A percentile compares a stretch with the other conserved stretches of the same genome.
Evolutionary conservation across 2,797 vertebrate species (phyloP).

Genomic region (Labeo calbasu): DNA sequence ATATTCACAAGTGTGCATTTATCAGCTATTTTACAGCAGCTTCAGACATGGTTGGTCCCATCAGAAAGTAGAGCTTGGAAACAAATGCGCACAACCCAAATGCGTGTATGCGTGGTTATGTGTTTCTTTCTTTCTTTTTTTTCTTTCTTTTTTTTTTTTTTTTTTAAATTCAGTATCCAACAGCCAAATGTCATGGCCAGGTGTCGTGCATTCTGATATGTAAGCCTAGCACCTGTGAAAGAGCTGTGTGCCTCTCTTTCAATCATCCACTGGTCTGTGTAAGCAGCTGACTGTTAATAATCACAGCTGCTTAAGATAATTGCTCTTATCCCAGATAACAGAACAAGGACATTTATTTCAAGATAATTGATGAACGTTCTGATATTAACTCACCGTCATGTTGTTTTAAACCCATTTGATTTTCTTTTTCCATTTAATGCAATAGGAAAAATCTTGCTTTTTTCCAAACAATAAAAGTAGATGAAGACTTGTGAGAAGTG

Average conservation of each 20-base stretch:
- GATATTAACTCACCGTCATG: not conserved
- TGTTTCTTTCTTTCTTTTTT: too few relatives aligned
- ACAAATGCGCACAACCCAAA: not conserved
- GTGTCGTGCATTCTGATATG: conserved; percentile 1
- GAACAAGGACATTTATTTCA: conserved; percentile 23
- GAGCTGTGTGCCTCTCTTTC: not conserved
- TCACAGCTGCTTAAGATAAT: conserved; percentile 26
- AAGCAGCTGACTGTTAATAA: conserved; percentile 17
- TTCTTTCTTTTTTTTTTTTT: not conserved
- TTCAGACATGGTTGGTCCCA: not conserved
- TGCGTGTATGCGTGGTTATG: not conserved
- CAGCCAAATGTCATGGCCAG: conserved; percentile 17
- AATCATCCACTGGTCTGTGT: conserved; percentile 13
- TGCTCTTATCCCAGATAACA: conserved; percentile 4
- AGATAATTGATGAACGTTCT: conserved; percentile 4
- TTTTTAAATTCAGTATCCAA: conserved; percentile 3
- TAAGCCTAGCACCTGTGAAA: not conserved
- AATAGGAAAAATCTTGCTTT: not conserved
- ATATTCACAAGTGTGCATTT: not conserved
- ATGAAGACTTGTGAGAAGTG: not conserved
- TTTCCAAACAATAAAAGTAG: not conserved
- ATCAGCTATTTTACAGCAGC: not conserved
- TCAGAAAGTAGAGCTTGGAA: not conserved
- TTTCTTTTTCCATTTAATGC: not conserved
- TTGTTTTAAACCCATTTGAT: not conserved